Evolutionary conservation across 2,113 vertebrate genomes (phyloP), one percentile per base, ranked within the genome.

Genomic region (Rana temporaria): DNA sequence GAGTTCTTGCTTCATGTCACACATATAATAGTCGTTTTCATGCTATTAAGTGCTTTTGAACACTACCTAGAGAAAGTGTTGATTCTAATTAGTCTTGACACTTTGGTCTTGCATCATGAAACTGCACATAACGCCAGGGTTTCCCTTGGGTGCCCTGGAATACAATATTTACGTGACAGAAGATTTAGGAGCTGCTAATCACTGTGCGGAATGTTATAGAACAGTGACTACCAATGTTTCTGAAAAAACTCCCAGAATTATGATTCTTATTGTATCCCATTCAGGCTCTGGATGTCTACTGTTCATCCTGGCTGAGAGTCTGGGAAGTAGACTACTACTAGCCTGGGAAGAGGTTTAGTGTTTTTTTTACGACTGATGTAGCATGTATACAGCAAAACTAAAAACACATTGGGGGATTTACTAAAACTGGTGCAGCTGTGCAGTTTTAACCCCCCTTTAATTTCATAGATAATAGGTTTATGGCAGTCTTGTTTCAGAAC

Each of bases 31-130:
- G 78, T 86, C 81, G 42, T 85, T 75, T 87, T 85, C 83, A 85
- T 87, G 81, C 81, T 83, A 83, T 83, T 83, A 83, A 83, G 81
- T 83, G 84, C 59, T 83, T 87, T 86, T 87, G 88, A 75, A 75
- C 86, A 85, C 77, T 86, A 91, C 90, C 84, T 84, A 79, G 67
- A 74, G 89, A 89, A 84, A 64, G 76, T 86, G 86, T 88, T 93
- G 90, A 92, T 91, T 90, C 81, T 93, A 92, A 94, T 88, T 85
- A 80, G 85, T 89, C 86, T 86, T 91, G 91, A 91, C 91, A 89
- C 90, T 86, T 89, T 87, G 87, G 79, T 92, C 90, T 92, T 90
- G 89, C 85, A 1, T 84, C 85, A 2, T 86, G 84, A 87, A 89
- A 71, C 87, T 88, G 12, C 87, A 77, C 88, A 84, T 81, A 89